Conservation (phyloP, 2,888 invertebrate genomes). For the Drosophila eohydei region DNA sequence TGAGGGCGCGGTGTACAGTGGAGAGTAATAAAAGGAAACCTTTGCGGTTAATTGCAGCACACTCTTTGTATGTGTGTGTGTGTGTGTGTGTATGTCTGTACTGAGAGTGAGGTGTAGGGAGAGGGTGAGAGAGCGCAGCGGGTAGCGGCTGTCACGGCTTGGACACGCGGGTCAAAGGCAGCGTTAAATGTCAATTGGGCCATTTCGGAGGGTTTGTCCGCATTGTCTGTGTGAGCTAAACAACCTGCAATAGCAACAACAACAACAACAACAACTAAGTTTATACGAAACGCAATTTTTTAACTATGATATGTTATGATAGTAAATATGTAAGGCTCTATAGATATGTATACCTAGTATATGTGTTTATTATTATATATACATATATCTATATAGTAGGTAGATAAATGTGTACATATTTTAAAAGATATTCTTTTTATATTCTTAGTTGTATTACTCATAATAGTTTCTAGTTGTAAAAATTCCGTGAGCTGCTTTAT, state of each 20-base stretch:
- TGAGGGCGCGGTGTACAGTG: slow-evolving; percentile 11
- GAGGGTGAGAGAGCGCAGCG: not conserved
- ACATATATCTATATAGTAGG: too few relatives aligned
- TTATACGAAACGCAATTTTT: slow-evolving; percentile 7
- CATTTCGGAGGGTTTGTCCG: slow-evolving; percentile 45
- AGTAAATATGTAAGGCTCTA: not conserved
- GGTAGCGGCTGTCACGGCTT: slow-evolving; percentile 1
- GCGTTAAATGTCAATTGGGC: slow-evolving; percentile 76
- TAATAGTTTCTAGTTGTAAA: too few relatives aligned
- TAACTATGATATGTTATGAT: not conserved
- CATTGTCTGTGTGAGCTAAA: slow-evolving; percentile 32
- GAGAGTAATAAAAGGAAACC: slow-evolving; percentile 74
- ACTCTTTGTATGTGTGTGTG: slow-evolving; percentile 2
- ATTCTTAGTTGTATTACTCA: too few relatives aligned
- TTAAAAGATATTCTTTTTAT: too few relatives aligned
- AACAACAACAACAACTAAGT: slow-evolving; percentile 7
- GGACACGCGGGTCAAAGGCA: slow-evolving; percentile 61
- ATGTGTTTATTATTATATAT: too few relatives aligned
- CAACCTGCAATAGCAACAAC: slow-evolving; percentile 47
- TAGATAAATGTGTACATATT: too few relatives aligned
- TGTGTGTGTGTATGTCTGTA: not conserved
- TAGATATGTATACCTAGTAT: not conserved
- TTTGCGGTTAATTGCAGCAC: slow-evolving; percentile 76
- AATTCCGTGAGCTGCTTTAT: too few relatives aligned
- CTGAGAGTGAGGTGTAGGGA: not conserved